Evolutionary conservation across 1,140 invertebrate genomes (phyloP), one percentile per base, ranked within the genome.

Genomic region (Drosophila dunni): DNA sequence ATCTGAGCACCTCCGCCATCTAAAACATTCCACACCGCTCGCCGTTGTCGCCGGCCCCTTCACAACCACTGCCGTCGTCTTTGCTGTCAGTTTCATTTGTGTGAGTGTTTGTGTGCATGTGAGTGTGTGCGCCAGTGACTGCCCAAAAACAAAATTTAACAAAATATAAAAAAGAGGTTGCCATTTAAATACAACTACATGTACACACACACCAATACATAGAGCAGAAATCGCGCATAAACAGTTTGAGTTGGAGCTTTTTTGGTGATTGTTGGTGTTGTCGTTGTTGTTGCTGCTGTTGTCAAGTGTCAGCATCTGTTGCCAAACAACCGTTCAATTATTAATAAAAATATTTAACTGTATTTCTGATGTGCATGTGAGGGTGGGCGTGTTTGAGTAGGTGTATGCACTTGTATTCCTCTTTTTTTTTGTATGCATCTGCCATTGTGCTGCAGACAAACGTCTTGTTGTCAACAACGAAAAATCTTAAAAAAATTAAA

Each of bases 31-130:
- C 24, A 29, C 42, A 33, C 48, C 74, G 79, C 60, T 79, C 83
- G 83, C 70, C 70, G 82, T 81, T 85, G 81, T 84, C 81, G 81
- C 68, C 64, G 72, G 72, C 80, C 24, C 24, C 24, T 29, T 29
- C 24, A 29, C 24, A 29, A 29, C 24, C 57, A 50, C 44, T 54
- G 34, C 51, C 69, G 36, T 58, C 61, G 60, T 60, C 64, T 58
- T 50, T 67, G 57, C 57, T 53, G 56, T 48, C 56, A 63, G 58
- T 56, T 67, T 68, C 62, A 60, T 64, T 63, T 50, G 62, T 71
- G 53, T 66, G 62, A 62, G 53, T 67, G 24, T 29, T 6, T 29
- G 24, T 29, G 24, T 29, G 24, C 2, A 29, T 50, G 62, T 71
- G 44, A 58, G 54, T 45, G 53, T 67, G 67, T 83, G 81, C 79